Conservation (phyloP, 2,797 vertebrate genomes). For the Coregonus suidteri region DNA sequence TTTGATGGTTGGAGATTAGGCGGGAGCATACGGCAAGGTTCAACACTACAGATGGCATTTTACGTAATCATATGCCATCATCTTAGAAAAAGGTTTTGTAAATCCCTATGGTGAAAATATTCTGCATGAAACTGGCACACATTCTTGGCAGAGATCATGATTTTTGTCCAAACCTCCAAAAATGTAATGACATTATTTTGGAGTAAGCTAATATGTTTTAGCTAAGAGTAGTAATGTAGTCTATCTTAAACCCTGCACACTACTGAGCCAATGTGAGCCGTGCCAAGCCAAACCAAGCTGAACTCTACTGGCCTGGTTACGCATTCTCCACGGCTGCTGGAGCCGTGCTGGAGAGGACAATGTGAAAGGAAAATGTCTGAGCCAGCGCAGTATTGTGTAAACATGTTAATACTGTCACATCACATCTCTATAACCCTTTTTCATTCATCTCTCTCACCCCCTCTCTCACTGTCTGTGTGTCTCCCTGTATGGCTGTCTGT, state of each 20-base stretch:
- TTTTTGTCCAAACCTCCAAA: neutral
- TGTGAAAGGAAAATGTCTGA: neutral
- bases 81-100: slow-evolving; percentile 9
- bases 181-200: neutral
- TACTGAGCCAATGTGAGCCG: neutral
- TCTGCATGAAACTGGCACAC: slow-evolving; percentile 2
- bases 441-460: neutral
- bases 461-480: neutral
- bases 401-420: neutral
- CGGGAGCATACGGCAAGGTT: slow-evolving; percentile 31
- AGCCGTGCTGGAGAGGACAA: neutral
- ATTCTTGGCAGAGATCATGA: neutral
- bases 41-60: slow-evolving; percentile 43
- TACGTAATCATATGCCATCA: slow-evolving; percentile 39
- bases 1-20: slow-evolving; percentile 37
- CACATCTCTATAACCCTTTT: neutral
- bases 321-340: neutral
- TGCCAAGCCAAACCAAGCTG: neutral
- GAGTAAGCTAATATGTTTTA: neutral
- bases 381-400: neutral
- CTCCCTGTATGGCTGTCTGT: neutral
- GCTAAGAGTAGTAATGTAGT: neutral
- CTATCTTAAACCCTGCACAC: neutral
- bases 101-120: slow-evolving; percentile 7
- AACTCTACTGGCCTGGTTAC: neutral